Percentiles rank a stretch among this genome's conserved stretches.
These are phyloP conservation scores for Rafetus swinhoei DNA, from an alignment of 2,113 vertebrate species.

Conservation along the genomic window DNA sequence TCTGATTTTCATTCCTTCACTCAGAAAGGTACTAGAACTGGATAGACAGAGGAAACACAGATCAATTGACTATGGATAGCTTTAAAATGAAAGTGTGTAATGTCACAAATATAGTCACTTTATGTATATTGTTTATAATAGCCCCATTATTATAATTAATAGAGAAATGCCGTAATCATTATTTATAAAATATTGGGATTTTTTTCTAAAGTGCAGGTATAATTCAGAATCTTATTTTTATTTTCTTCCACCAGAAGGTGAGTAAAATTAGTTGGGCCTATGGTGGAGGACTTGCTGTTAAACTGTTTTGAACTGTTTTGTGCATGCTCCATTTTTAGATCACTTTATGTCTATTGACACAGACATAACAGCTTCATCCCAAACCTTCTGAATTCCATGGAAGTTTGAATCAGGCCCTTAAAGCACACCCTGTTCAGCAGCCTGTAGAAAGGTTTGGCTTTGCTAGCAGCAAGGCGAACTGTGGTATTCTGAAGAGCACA, in stretches of 20 bases:
- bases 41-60: background rate
- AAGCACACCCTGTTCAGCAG: background rate
- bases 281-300: background rate
- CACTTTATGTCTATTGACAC: background rate
- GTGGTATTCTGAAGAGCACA: background rate
- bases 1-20: background rate
- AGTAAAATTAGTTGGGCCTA: slow-evolving; percentile 57
- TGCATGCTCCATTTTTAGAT: background rate
- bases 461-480: fast-evolving
- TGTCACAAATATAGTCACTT: background rate
- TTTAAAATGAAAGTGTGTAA: background rate
- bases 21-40: background rate
- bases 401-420: background rate
- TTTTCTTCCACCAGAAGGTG: slow-evolving; percentile 64
- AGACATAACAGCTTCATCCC: background rate
- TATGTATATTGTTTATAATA: background rate
- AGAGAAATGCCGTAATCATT: background rate
- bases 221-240: slow-evolving; percentile 1
- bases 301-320: background rate
- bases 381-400: fast-evolving
- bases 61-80: background rate
- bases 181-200: background rate
- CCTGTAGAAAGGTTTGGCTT: background rate
- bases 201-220: background rate
- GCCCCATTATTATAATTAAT: background rate